Conservation (phyloP, 2,797 vertebrate genomes). For the Esox lucius region DNA sequence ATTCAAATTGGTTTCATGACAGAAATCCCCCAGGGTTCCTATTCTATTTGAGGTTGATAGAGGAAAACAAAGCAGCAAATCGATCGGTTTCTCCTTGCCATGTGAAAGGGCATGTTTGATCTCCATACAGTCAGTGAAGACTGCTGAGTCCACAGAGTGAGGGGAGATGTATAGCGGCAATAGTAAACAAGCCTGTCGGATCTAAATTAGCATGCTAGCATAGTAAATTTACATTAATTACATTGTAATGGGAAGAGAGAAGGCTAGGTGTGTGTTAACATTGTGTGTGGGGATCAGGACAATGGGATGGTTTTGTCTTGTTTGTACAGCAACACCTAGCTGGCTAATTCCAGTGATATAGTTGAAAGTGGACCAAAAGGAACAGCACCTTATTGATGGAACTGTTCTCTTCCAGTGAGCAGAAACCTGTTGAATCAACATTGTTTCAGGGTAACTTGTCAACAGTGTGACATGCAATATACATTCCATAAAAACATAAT, state of each 20-base stretch:
- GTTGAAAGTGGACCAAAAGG: not conserved
- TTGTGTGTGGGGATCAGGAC: conserved; percentile 27
- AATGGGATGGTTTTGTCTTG: conserved; percentile 52
- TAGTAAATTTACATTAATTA: conserved; percentile 36
- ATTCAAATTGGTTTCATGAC: conserved; percentile 59
- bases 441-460: too few relatives aligned
- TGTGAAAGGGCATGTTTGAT: conserved; percentile 45
- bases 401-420: not conserved
- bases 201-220: conserved; percentile 17
- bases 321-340: conserved; percentile 49
- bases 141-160: conserved; percentile 5
- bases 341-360: conserved; percentile 26
- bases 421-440: too few relatives aligned
- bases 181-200: conserved; percentile 27
- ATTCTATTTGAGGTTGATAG: conserved; percentile 62
- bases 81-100: conserved; percentile 33
- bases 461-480: too few relatives aligned
- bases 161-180: conserved; percentile 15
- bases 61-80: conserved; percentile 54
- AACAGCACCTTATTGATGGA: conserved; percentile 15
- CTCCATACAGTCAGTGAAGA: conserved; percentile 5
- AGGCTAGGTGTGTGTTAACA: conserved; percentile 1
- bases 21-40: conserved; percentile 41
- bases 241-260: conserved; percentile 2
- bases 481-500: too few relatives aligned